A percentile compares a stretch with the other conserved stretches of the same genome.
Conservation (phyloP, 2,113 vertebrate genomes). For the Grantiella picta region DNA sequence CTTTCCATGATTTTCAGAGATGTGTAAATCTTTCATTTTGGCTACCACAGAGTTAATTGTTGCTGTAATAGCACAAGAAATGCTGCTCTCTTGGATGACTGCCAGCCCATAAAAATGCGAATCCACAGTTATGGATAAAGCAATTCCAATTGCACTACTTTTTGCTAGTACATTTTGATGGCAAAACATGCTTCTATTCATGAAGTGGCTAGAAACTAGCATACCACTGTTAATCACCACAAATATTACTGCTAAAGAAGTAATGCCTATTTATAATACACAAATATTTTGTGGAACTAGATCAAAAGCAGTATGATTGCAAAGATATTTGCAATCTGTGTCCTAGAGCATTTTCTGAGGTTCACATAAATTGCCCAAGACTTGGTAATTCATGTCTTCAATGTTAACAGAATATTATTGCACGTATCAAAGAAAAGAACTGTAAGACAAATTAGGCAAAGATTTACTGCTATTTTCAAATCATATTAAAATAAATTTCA, state of each 20-base stretch:
- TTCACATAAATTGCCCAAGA: not conserved
- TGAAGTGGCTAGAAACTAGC: not conserved
- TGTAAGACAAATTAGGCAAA: not conserved
- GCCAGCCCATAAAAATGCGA: conserved; percentile 33
- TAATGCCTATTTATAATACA: not conserved
- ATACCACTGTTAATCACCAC: not conserved
- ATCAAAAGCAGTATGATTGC: not conserved
- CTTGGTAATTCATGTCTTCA: not conserved
- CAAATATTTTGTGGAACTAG: not conserved
- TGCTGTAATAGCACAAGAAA: conserved; percentile 33
- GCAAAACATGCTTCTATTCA: conserved; percentile 6
- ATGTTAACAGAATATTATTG: not conserved
- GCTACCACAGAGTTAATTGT: conserved; percentile 56
- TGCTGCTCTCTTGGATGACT: conserved; percentile 15
- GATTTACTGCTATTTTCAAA: not conserved
- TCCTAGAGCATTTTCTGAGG: not conserved
- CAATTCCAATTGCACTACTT: not conserved
- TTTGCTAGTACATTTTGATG: not conserved
- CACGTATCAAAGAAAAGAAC: not conserved
- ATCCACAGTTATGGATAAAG: conserved; percentile 23
- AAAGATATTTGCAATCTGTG: not conserved
- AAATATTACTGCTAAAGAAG: not conserved
- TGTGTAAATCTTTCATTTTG: conserved; percentile 14
- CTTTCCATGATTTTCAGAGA: not conserved
- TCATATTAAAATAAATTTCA: not conserved